Evolutionary conservation across 92 coral and sea anemone species (phyloP), one percentile per base, ranked within the genome.

Genomic region (Metridium senile): DNA sequence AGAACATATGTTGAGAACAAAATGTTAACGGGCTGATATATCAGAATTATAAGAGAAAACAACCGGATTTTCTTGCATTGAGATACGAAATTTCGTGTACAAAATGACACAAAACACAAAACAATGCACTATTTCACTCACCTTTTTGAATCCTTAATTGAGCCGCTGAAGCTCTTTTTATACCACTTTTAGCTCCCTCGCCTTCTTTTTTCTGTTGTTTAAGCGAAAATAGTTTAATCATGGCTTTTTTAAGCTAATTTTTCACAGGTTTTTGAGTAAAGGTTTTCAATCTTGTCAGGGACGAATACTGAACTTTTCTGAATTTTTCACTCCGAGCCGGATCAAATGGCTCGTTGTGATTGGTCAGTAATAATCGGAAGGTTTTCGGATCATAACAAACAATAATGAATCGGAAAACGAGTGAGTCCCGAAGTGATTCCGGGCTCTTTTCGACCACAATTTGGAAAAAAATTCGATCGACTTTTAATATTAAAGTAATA

Each of bases 131-230:
- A 54, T 54, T 54, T 39, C 86, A 86, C 94, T 83, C 91, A 94
- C 99, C 99, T 95, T 92, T 95, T 51, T 93, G 89, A 74, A 95
- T 90, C 86, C 99, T 86, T 76, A 95, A 76, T 74, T 93, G 97
- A 33, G 99, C 99, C 45, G 99, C 99, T 74, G 99, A 95, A 83
- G 99, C 99, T 86, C 99, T 84, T 78, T 95, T 95, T 29, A 90
- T 57, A 56, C 99, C 99, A 76, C 88, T 88, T 80, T 87, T 95
- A 35, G 99, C 89, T 58, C 98, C 92, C 67, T 95, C 99, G 47
- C 99, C 99, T 74, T 95, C 99, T 71, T 95, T 95, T 84, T 95
- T 95, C 72, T 95, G 99, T 84, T 95, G 96, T 75, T 95, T 95
- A 33, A 95, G 87, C 53, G 96, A 87, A 75, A 95, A 95, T 74